Base-by-base conservation (phyloP, 2,797 vertebrate species). In the Ara ararauna region DNA sequence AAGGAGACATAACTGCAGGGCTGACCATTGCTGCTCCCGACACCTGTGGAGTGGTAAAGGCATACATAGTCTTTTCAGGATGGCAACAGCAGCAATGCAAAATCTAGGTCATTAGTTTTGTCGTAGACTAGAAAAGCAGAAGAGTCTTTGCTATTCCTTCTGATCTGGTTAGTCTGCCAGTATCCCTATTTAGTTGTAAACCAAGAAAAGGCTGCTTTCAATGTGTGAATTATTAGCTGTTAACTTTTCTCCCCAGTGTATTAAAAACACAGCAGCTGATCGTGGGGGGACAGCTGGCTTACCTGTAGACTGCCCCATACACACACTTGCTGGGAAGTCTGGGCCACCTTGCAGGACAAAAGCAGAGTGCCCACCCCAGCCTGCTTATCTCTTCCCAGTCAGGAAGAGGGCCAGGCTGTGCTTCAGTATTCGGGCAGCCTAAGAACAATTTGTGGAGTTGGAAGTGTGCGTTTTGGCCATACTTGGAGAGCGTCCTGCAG, bases 1-100 rank as follows among this genome's bases (percentile, higher is more conserved):
- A 47, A 51, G 36, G 17, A 23, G 32, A 44, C 1, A 1, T 7
- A 73, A 47, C 24, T 1, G 0, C 23, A 30, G 34, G 36, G 47
- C 20, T 45, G 53, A 67, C 38, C 21, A 3, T 88, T 73, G 54
- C 68, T 77, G 50, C 32, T 67, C 30, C 51, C 34, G 51, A 36
- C 18, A 10, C 22, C 21, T 61, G 29, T 7, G 11, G 36, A 67
- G 15, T 7, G 17, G 5, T 30, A 70, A 44, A 6, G 21, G 5
- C 6, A 21, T n/a, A 29, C 27, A 27, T 18, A 8, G 1, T 3
- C 27, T 73, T 89, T 58, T 42, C 32, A 34, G 16, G 20, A 51
- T 32, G 30, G 23, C 68, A 85, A 23, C 29, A 61, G 30, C 51
- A 89, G n/a, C 38, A 80, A 45, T 40, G 11, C 13, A 23, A 74